Conservation (phyloP, 2,113 vertebrate species). For the Parus major region DNA sequence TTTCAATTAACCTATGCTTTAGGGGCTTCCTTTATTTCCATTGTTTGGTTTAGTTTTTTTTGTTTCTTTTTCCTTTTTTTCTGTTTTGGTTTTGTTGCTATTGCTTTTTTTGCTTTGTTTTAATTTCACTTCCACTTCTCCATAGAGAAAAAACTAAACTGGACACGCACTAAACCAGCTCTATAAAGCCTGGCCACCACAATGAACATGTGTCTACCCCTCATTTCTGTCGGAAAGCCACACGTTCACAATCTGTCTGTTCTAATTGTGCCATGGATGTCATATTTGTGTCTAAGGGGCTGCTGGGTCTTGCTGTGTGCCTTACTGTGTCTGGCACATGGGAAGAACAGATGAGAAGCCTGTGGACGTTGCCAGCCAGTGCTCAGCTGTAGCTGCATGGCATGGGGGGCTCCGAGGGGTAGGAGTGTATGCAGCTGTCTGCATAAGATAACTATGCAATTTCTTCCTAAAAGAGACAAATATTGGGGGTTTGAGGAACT, state of each 20-base stretch:
- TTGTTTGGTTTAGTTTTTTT: not conserved
- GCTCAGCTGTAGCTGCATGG: not conserved
- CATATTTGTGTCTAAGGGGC: not conserved
- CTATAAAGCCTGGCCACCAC: not conserved
- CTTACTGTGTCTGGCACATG: not conserved
- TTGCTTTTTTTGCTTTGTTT: not conserved
- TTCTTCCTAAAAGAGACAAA: not conserved
- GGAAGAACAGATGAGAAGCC: not conserved
- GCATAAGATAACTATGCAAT: not conserved
- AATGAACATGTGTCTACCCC: not conserved
- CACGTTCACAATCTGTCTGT: not conserved
- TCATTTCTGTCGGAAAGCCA: not conserved
- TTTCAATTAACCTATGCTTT: not conserved
- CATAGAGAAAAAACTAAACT: not conserved
- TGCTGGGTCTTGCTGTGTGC: not conserved
- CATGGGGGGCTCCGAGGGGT: fast-evolving
- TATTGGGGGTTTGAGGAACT: not conserved
- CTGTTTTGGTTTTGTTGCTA: fast-evolving
- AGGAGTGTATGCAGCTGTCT: not conserved
- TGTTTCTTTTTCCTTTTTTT: fast-evolving
- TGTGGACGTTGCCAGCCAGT: not conserved
- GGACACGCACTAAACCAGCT: not conserved
- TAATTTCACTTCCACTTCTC: not conserved
- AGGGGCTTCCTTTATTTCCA: not conserved
- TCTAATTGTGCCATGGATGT: not conserved